These are phyloP conservation scores for Dermatophagoides farinae DNA, from an alignment of 1,140 invertebrate species.

Conservation along the genomic window DNA sequence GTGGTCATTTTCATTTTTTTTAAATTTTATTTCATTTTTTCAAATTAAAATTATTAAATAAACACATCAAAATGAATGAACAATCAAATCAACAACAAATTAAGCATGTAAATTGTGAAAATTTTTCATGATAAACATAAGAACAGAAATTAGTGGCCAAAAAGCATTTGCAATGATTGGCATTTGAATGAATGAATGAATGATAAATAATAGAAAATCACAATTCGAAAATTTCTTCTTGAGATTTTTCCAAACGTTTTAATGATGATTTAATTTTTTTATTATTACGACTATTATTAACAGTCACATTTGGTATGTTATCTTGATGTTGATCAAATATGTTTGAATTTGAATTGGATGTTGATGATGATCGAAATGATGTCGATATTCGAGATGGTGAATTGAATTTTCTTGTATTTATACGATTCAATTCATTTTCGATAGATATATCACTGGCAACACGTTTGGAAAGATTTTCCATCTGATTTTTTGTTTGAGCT, in stretches of 20 bases:
- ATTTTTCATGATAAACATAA: neutral
- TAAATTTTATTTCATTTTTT: too few species aligned
- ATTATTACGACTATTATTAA: conserved; percentile 41
- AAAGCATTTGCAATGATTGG: too few species aligned
- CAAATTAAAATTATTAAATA: too few species aligned
- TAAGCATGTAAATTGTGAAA: neutral
- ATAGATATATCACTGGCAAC: conserved; percentile 16
- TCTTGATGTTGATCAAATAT: neutral
- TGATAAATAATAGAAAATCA: conserved; percentile 32
- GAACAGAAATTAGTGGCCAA: too few species aligned
- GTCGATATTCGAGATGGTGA: neutral
- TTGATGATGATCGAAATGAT: conserved; percentile 1
- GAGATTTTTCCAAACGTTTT: conserved; percentile 52
- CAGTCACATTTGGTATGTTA: neutral
- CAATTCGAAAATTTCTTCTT: conserved; percentile 73
- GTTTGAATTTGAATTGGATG: neutral
- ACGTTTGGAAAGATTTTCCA: conserved; percentile 35
- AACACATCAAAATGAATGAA: too few species aligned
- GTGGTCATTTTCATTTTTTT: too few species aligned
- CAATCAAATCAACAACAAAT: too few species aligned
- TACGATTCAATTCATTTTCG: conserved; percentile 17
- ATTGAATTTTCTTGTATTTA: neutral
- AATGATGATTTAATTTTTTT: conserved; percentile 50
- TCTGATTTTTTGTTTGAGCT: conserved; percentile 57
- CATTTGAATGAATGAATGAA: too few species aligned